Evolutionary conservation across 2,888 invertebrate genomes (phyloP).

Genomic region (Netelia virgata): DNA sequence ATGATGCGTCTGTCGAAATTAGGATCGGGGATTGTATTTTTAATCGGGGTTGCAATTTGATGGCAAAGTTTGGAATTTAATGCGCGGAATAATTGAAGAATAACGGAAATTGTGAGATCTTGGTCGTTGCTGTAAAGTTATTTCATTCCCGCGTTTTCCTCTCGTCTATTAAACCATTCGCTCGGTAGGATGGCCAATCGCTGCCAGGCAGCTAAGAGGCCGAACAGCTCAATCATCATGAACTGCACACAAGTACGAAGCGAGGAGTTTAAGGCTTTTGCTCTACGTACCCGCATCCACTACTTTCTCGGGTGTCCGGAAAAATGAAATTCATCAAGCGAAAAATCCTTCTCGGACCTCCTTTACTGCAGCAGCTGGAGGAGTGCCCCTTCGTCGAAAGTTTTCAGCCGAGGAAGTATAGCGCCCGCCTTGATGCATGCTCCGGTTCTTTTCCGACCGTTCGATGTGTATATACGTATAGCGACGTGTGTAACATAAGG

Average conservation of each 20-base stretch:
- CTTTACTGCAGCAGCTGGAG: constrained; percentile 52
- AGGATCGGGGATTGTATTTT: background rate
- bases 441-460: constrained; percentile 29
- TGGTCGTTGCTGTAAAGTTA: too few species aligned
- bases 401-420: constrained; percentile 32
- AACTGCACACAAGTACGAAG: background rate
- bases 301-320: constrained; percentile 10
- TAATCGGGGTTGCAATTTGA: background rate
- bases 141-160: background rate
- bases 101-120: too few species aligned
- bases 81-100: too few species aligned
- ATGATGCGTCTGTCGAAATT: too few species aligned
- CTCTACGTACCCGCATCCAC: constrained; percentile 22
- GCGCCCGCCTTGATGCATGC: constrained; percentile 34
- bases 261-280: background rate
- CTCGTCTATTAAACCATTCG: background rate
- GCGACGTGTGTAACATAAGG: constrained; percentile 27
- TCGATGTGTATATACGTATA: constrained; percentile 6
- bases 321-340: constrained; percentile 52
- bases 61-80: too few species aligned
- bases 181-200: background rate
- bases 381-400: constrained; percentile 50
- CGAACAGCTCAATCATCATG: background rate
- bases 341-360: constrained; percentile 44
- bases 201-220: background rate